Conservation (phyloP, 2,888 invertebrate genomes). For the Nemotelus pantherinus region DNA sequence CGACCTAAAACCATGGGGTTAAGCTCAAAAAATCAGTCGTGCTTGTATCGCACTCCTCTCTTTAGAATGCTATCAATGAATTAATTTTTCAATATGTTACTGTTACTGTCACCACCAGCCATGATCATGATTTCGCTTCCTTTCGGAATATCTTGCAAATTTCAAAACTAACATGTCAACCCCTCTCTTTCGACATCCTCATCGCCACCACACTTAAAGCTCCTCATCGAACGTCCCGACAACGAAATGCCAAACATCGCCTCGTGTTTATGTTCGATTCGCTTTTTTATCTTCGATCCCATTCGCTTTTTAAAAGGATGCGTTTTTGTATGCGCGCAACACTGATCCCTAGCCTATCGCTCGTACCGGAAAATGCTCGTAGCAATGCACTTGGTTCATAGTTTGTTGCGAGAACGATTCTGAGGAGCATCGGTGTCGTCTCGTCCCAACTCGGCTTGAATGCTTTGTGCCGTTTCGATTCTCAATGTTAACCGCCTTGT, state of each 20-base stretch:
- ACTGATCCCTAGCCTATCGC: not conserved
- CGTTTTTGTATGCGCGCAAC: slow-evolving; percentile 16
- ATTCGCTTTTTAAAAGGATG: slow-evolving; percentile 20
- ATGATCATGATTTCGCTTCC: slow-evolving; percentile 44
- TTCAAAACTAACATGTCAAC: slow-evolving; percentile 38
- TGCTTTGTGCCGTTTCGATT: slow-evolving; percentile 53
- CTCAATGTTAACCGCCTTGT: slow-evolving; percentile 55
- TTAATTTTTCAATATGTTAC: slow-evolving; percentile 52
- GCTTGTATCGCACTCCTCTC: slow-evolving; percentile 6
- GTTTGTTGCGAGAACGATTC: not conserved
- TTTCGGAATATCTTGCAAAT: slow-evolving; percentile 41
- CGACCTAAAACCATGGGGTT: not conserved
- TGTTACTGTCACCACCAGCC: slow-evolving; percentile 46
- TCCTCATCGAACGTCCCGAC: slow-evolving; percentile 3
- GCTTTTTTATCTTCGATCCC: slow-evolving; percentile 26
- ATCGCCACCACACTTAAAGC: not conserved
- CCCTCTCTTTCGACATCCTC: not conserved
- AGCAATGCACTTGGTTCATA: slow-evolving; percentile 25
- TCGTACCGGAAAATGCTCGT: not conserved
- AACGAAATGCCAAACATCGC: not conserved
- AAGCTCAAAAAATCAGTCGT: slow-evolving; percentile 11
- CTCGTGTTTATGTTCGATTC: slow-evolving; percentile 13
- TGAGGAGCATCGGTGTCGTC: slow-evolving; percentile 11
- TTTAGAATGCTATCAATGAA: slow-evolving; percentile 37
- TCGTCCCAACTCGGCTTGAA: slow-evolving; percentile 43